These are phyloP conservation scores for Aricia artaxerxes DNA, from an alignment of 2,888 invertebrate species.

Conservation along the genomic window DNA sequence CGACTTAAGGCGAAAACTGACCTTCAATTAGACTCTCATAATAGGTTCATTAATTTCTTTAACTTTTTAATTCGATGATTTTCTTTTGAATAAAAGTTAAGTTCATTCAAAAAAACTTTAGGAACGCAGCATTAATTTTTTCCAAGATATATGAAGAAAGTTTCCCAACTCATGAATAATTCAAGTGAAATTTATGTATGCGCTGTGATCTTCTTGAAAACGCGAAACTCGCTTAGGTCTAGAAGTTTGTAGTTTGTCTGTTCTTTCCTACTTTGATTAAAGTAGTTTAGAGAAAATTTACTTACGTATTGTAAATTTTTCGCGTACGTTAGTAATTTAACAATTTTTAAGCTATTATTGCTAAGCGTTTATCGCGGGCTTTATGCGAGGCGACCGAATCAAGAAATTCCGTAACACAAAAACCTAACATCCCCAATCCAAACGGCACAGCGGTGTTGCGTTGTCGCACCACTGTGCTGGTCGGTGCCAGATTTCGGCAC, in stretches of 20 bases:
- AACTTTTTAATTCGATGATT: not conserved
- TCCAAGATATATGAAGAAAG: constrained; percentile 23
- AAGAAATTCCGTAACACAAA: no score
- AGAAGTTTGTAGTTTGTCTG: not conserved
- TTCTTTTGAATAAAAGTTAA: not conserved
- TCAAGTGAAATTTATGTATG: not conserved
- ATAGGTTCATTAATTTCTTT: not conserved
- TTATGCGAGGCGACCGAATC: no score
- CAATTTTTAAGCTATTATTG: no score
- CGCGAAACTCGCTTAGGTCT: not conserved
- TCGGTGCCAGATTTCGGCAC: no score
- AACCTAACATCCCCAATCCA: no score
- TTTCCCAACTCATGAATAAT: constrained; percentile 17
- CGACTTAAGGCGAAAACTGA: not conserved
- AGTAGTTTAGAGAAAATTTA: no score
- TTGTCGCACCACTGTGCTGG: no score
- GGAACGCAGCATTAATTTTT: not conserved
- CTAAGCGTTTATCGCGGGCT: no score
- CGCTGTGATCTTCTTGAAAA: not conserved
- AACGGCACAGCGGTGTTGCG: no score
- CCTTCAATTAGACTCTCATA: not conserved
- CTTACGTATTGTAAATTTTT: no score
- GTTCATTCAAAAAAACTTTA: not conserved
- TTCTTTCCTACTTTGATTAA: not conserved
- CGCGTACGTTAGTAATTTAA: no score